Evolutionary conservation across 2,888 invertebrate genomes (phyloP).

Genomic region (Trachelus tabidus): DNA sequence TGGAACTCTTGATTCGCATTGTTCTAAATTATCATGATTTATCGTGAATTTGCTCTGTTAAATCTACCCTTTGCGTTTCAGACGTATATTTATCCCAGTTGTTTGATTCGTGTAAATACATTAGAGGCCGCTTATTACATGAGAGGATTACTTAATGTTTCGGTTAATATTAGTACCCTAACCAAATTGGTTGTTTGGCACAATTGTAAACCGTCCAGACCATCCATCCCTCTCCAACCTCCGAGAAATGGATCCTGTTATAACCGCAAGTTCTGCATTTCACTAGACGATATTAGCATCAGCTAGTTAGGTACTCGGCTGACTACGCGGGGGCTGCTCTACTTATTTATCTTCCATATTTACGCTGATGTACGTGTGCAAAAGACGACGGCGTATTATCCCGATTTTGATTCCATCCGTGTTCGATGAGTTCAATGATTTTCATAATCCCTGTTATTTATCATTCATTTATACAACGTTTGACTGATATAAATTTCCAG

Average conservation of each 20-base stretch:
- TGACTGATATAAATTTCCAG: neutral
- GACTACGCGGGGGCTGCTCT: neutral
- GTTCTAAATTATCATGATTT: too few species aligned
- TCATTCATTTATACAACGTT: neutral
- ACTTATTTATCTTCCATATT: neutral
- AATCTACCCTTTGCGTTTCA: neutral
- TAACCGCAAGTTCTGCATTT: neutral
- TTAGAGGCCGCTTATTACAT: constrained; percentile 15
- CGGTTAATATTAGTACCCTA: neutral
- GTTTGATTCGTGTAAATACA: neutral
- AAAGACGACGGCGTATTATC: neutral
- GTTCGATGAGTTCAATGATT: neutral
- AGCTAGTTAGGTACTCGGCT: neutral
- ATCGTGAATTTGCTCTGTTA: neutral
- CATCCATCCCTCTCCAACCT: too few species aligned
- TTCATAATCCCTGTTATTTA: neutral
- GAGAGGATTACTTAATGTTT: constrained; percentile 39
- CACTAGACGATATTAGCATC: neutral
- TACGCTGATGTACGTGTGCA: neutral
- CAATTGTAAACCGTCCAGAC: constrained; percentile 34
- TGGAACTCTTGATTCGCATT: neutral
- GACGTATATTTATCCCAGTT: neutral
- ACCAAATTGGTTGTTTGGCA: constrained; percentile 30
- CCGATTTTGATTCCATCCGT: neutral
- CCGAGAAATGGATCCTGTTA: neutral